These are phyloP conservation scores for Epiperipatus broadwayi DNA, from an alignment of 2,888 invertebrate genomes.

Conservation along the genomic window DNA sequence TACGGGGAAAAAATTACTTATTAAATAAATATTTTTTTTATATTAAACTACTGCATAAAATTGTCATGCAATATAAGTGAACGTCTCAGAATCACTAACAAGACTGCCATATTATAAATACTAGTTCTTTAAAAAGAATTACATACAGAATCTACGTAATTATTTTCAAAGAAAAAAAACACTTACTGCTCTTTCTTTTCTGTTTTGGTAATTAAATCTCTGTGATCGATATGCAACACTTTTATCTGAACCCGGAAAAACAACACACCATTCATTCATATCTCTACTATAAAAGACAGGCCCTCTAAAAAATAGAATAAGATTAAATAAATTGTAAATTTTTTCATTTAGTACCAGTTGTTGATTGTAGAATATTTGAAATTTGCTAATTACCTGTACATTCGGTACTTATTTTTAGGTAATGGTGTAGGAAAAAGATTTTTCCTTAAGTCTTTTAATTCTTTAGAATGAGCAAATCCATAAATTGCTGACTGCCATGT, in stretches of 20 bases:
- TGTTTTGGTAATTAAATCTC: slow-evolving; percentile 44
- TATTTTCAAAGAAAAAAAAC: not conserved
- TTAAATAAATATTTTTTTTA: no score
- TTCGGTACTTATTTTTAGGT: no score
- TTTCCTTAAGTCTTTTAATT: slow-evolving; percentile 43
- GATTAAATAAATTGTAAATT: slow-evolving; percentile 10
- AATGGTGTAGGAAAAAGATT: slow-evolving; percentile 47
- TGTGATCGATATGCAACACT: slow-evolving; percentile 65
- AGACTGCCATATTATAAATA: slow-evolving; percentile 7
- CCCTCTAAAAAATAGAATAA: slow-evolving; percentile 19
- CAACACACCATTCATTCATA: slow-evolving; percentile 42
- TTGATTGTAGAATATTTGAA: no score
- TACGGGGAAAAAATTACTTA: no score
- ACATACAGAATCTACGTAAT: not conserved
- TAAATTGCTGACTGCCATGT: slow-evolving; percentile 77
- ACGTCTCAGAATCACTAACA: no score
- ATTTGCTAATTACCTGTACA: no score
- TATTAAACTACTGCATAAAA: no score
- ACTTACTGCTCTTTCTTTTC: slow-evolving; percentile 45
- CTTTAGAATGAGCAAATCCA: slow-evolving; percentile 43
- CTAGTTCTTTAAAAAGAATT: slow-evolving; percentile 8
- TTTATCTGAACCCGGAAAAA: slow-evolving; percentile 64
- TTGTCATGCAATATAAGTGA: no score
- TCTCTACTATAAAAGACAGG: slow-evolving; percentile 25
- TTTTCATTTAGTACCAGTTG: not conserved